A percentile compares a stretch with the other conserved stretches of the same genome.
Evolutionary conservation across 2,888 invertebrate species (phyloP).

Genomic region (Apamea crenata): DNA sequence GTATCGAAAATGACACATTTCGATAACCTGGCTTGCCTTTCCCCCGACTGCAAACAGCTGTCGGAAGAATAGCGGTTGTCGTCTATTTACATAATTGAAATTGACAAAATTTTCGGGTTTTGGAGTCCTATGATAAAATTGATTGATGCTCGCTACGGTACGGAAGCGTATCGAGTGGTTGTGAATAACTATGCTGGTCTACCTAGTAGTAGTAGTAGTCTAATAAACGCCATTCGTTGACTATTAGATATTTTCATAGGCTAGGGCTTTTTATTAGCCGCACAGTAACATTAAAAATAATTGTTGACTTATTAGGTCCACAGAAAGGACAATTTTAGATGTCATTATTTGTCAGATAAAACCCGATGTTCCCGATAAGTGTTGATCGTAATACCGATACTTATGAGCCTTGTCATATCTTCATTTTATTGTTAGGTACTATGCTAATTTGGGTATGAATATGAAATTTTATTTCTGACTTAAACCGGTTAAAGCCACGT

Average conservation of each 20-base stretch:
- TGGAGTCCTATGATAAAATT: too few relatives aligned
- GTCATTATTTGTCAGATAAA: constrained; percentile 39
- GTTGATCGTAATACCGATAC: constrained; percentile 4
- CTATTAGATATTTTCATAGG: background rate
- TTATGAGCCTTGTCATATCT: constrained; percentile 22
- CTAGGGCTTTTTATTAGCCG: background rate
- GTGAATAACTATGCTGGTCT: too few relatives aligned
- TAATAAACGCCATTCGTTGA: background rate
- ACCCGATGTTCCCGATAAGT: constrained; percentile 11
- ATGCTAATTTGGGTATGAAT: constrained; percentile 18
- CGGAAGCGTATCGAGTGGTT: too few relatives aligned
- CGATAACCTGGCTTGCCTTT: too few relatives aligned
- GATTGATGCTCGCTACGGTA: too few relatives aligned
- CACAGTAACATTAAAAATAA: background rate
- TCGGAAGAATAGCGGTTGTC: too few relatives aligned
- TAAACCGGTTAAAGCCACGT: constrained; percentile 7
- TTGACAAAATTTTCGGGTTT: too few relatives aligned
- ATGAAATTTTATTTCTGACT: constrained; percentile 12
- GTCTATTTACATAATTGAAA: too few relatives aligned
- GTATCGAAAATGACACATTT: too few relatives aligned
- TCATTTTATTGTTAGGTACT: constrained; percentile 29
- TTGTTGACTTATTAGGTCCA: background rate
- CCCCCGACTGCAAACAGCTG: too few relatives aligned
- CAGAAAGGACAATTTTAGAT: constrained; percentile 8
- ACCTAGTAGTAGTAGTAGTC: too few relatives aligned